These are phyloP conservation scores for Sphaeramia orbicularis DNA, from an alignment of 2,797 vertebrate genomes.

Conservation along the genomic window DNA sequence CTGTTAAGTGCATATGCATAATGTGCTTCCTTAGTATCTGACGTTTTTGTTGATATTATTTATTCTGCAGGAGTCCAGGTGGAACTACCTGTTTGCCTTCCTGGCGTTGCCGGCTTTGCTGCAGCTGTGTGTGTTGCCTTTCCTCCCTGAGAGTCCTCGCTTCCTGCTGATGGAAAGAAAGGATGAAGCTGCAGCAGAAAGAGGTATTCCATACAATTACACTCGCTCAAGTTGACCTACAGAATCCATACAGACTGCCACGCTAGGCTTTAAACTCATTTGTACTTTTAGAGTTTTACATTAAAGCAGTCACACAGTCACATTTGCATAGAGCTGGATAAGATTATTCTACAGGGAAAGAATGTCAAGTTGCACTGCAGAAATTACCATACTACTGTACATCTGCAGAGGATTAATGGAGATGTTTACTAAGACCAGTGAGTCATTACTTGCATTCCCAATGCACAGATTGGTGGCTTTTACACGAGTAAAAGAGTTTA, in stretches of 20 bases:
- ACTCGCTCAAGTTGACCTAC: background rate
- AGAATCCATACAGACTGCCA: background rate
- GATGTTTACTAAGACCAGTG: background rate
- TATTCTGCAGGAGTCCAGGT: conserved; percentile 86
- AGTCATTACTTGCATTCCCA: conserved; percentile 4
- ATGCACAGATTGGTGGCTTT: conserved; percentile 8
- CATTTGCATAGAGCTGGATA: background rate
- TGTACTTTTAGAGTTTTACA: conserved; percentile 6
- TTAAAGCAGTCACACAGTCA: background rate
- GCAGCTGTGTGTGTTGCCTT: conserved; percentile 91
- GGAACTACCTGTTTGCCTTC: conserved; percentile 91
- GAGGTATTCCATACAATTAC: conserved; percentile 82
- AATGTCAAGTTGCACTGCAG: background rate
- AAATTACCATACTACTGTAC: background rate
- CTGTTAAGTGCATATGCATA: background rate
- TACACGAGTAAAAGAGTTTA: background rate
- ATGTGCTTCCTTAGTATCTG: background rate
- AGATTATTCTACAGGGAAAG: background rate
- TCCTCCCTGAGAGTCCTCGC: conserved; percentile 94
- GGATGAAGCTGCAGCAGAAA: conserved; percentile 85
- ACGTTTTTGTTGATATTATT: conserved; percentile 41
- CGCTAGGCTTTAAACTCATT: background rate
- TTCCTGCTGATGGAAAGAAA: conserved; percentile 93
- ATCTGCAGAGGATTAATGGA: conserved; percentile 4
- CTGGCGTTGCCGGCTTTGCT: conserved; percentile 86